These are phyloP conservation scores for Centropristis striata DNA, from an alignment of 2,113 vertebrate species.

Conservation along the genomic window DNA sequence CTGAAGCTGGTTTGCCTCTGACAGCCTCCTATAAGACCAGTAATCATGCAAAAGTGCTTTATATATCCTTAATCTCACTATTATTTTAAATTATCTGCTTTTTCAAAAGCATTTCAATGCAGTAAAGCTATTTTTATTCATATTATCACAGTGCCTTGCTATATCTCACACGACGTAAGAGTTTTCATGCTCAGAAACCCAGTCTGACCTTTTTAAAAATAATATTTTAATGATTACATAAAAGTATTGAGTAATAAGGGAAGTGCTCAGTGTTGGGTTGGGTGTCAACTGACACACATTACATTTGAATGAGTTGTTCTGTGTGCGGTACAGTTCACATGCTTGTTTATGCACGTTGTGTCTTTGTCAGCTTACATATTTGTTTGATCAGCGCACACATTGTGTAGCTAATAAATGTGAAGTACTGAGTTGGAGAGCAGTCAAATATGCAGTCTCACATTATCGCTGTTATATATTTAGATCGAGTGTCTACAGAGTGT, in stretches of 20 bases:
- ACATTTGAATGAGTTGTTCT: slow-evolving; percentile 61
- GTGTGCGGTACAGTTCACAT: slow-evolving; percentile 9
- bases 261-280: slow-evolving; percentile 59
- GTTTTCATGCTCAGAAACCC: not conserved
- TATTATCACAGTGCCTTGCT: not conserved
- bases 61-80: not conserved
- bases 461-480: slow-evolving; percentile 5
- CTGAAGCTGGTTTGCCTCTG: not conserved
- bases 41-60: not conserved
- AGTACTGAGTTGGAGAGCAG: not conserved
- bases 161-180: accelerated
- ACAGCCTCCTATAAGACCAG: not conserved
- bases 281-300: slow-evolving; percentile 68
- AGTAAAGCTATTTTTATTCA: not conserved
- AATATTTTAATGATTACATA: slow-evolving; percentile 32
- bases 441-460: slow-evolving; percentile 8
- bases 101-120: too few relatives aligned
- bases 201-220: slow-evolving; percentile 18
- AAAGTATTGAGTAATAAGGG: slow-evolving; percentile 69
- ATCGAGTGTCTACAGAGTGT: not conserved
- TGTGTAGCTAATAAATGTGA: slow-evolving; percentile 9
- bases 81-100: not conserved
- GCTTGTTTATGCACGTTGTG: slow-evolving; percentile 12
- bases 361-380: not conserved
- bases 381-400: slow-evolving; percentile 12